phyloP scores from a whole-genome alignment of 2,113 vertebrate genomes.

The Dasyprocta punctata region DNA sequence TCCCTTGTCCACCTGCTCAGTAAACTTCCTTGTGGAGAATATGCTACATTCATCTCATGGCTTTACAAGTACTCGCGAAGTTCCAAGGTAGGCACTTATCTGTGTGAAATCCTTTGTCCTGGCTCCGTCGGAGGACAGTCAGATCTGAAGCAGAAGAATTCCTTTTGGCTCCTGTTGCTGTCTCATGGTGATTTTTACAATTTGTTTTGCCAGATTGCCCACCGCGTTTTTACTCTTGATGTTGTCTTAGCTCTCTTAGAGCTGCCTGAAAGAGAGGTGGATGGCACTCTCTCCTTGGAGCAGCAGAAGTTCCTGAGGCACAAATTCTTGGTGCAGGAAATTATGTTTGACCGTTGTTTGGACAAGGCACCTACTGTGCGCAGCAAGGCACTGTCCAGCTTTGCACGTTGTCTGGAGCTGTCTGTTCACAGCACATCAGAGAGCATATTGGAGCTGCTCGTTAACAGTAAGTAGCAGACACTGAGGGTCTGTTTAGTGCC shows the following conservation, averaged over 20 bases:
- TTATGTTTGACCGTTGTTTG: slow-evolving; percentile 91
- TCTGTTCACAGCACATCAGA: slow-evolving; percentile 80
- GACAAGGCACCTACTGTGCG: slow-evolving; percentile 91
- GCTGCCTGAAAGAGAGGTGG: slow-evolving; percentile 86
- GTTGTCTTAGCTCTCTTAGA: slow-evolving; percentile 92
- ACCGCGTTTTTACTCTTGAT: slow-evolving; percentile 94
- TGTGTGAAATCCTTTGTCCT: not conserved
- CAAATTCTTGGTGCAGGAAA: slow-evolving; percentile 91
- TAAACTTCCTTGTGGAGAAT: slow-evolving; percentile 87
- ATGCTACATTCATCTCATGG: slow-evolving; percentile 92
- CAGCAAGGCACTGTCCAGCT: slow-evolving; percentile 91
- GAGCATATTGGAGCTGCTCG: slow-evolving; percentile 88
- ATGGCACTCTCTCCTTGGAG: slow-evolving; percentile 83
- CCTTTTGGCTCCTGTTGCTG: not conserved
- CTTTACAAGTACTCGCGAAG: slow-evolving; percentile 90
- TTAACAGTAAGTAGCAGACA: slow-evolving; percentile 86
- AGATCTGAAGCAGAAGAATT: not conserved
- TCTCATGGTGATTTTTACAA: not conserved
- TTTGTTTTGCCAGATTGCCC: slow-evolving; percentile 85
- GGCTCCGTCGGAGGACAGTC: not conserved
- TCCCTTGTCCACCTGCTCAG: slow-evolving; percentile 89
- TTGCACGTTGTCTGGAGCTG: slow-evolving; percentile 92
- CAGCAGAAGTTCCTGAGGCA: slow-evolving; percentile 88
- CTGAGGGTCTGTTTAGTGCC: not conserved
- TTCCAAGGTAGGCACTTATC: slow-evolving; percentile 86